Conservation (phyloP, 2,797 vertebrate species). For the Epinephelus awoara region DNA sequence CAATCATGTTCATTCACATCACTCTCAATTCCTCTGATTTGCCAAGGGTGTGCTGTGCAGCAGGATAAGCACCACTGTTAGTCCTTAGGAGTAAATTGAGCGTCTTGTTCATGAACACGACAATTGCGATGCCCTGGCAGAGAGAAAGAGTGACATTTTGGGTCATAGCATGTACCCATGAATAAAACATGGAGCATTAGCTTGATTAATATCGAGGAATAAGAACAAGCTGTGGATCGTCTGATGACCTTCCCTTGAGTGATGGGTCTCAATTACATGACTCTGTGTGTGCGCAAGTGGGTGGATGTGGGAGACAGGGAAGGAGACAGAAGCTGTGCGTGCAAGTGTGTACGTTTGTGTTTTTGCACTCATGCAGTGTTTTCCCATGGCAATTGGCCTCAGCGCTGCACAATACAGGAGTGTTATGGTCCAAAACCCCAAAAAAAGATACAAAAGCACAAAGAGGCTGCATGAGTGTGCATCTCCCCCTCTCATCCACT, state of each 20-base stretch:
- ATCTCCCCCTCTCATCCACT: background rate
- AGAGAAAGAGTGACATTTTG: constrained; percentile 26
- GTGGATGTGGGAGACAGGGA: background rate
- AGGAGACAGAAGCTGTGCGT: background rate
- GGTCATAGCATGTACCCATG: constrained; percentile 41
- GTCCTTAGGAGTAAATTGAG: constrained; percentile 32
- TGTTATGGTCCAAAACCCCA: background rate
- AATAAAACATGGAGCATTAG: constrained; percentile 76
- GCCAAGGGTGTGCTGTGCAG: constrained; percentile 10
- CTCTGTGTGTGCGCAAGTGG: background rate
- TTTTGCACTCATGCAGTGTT: background rate
- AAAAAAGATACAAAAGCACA: constrained; percentile 2
- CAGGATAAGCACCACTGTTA: constrained; percentile 3
- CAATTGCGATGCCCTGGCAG: constrained; percentile 16
- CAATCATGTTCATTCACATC: constrained; percentile 17
- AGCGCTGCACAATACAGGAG: background rate
- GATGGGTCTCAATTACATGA: constrained; percentile 52
- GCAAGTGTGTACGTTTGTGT: background rate
- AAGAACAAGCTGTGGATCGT: constrained; percentile 40
- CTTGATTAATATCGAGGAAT: constrained; percentile 65
- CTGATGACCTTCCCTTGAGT: constrained; percentile 48
- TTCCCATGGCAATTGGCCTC: background rate
- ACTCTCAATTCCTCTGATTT: constrained; percentile 11
- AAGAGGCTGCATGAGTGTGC: constrained; percentile 2
- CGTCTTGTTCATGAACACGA: constrained; percentile 23